Conservation (phyloP, 1,140 invertebrate species). For the Adoxophyes honmai region DNA sequence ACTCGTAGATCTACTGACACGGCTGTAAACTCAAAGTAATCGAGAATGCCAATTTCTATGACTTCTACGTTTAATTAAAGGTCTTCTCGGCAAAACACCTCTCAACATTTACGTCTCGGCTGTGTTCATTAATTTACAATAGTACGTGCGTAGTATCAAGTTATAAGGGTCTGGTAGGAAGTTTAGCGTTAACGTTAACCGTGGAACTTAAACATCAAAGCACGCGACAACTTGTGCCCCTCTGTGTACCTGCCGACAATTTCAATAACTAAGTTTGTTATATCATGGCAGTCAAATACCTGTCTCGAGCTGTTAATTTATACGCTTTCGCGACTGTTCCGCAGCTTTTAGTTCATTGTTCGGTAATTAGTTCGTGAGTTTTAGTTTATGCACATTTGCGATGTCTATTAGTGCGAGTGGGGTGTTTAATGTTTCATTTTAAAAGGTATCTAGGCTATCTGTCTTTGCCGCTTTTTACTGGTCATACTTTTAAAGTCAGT, state of each 20-base stretch:
- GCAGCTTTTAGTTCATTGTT: background rate
- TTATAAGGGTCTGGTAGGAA: constrained; percentile 29
- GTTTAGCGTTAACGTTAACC: constrained; percentile 30
- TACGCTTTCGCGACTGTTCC: background rate
- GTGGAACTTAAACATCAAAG: constrained; percentile 36
- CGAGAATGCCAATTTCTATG: background rate
- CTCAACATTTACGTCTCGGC: background rate
- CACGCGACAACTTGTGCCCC: constrained; percentile 26
- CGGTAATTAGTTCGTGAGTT: background rate
- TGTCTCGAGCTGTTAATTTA: constrained; percentile 13
- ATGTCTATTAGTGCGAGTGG: too few relatives aligned
- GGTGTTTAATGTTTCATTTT: too few relatives aligned
- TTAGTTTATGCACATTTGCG: too few relatives aligned
- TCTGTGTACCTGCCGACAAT: constrained; percentile 36
- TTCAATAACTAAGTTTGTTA: constrained; percentile 36
- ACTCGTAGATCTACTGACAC: too few relatives aligned
- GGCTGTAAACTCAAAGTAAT: background rate
- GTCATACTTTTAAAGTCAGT: too few relatives aligned
- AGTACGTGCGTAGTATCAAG: constrained; percentile 16
- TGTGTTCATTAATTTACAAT: constrained; percentile 14
- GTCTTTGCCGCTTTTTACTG: too few relatives aligned
- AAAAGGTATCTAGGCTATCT: too few relatives aligned
- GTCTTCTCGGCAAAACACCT: background rate
- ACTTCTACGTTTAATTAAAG: constrained; percentile 6
- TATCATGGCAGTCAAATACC: constrained; percentile 27